These are phyloP conservation scores for Matsumyia berberina DNA, from an alignment of 2,888 invertebrate species.

Conservation along the genomic window DNA sequence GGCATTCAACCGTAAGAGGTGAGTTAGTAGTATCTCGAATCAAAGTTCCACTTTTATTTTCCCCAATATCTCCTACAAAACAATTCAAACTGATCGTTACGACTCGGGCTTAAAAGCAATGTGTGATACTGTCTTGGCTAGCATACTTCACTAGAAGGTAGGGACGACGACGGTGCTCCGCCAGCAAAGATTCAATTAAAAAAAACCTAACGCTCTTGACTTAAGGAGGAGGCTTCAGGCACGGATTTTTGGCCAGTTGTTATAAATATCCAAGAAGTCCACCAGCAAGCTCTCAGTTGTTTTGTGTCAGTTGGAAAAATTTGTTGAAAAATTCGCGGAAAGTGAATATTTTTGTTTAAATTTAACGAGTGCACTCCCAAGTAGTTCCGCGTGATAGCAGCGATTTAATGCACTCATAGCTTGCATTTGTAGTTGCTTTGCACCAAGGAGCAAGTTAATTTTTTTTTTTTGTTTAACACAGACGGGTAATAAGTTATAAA, in stretches of 20 bases:
- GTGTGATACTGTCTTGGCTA: slow-evolving; percentile 52
- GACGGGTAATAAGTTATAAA: slow-evolving; percentile 15
- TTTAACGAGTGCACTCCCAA: neutral
- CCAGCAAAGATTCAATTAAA: neutral
- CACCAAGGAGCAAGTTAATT: slow-evolving; percentile 51
- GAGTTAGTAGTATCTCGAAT: slow-evolving; percentile 26
- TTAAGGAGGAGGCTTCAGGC: slow-evolving; percentile 47
- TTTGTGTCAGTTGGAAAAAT: slow-evolving; percentile 32
- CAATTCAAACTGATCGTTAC: slow-evolving; percentile 39
- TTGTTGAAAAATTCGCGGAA: slow-evolving; percentile 34
- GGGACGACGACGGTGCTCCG: slow-evolving; percentile 32
- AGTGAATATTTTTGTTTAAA: slow-evolving; percentile 57
- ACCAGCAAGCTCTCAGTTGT: slow-evolving; percentile 79
- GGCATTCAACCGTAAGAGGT: slow-evolving; percentile 21
- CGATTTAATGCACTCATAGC: slow-evolving; percentile 24
- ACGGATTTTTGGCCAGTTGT: slow-evolving; percentile 77
- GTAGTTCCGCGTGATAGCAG: slow-evolving; percentile 35
- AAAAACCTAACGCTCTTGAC: slow-evolving; percentile 11
- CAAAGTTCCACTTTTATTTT: slow-evolving; percentile 33
- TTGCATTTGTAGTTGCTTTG: slow-evolving; percentile 3
- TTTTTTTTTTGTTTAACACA: slow-evolving; percentile 1
- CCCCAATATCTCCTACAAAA: neutral
- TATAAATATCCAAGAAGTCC: slow-evolving; percentile 83
- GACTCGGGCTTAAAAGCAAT: slow-evolving; percentile 54
- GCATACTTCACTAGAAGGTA: slow-evolving; percentile 60